Percentiles rank a stretch among this genome's conserved stretches.
phyloP scores from a whole-genome alignment of 37 sponge, comb jelly and placozoan genomes.

The Oscarella lobularis region DNA sequence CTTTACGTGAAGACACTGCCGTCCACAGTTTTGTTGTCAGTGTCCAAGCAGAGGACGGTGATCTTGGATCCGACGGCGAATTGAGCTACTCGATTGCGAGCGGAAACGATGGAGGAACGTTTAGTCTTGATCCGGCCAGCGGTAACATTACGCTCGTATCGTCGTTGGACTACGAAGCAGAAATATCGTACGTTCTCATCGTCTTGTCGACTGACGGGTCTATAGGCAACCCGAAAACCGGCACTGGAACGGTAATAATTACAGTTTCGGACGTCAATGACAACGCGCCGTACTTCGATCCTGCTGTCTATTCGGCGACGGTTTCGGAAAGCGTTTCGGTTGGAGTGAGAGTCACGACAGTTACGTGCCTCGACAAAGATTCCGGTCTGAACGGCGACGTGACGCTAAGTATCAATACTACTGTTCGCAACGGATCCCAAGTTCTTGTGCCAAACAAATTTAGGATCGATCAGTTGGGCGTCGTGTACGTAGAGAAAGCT shows the following conservation, averaged over 20 bases:
- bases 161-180: background rate
- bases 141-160: background rate
- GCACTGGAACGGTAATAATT: background rate
- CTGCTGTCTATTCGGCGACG: background rate
- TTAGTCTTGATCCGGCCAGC: background rate
- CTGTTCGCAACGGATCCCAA: slow-evolving; percentile 18
- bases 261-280: background rate
- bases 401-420: slow-evolving; percentile 14
- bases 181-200: background rate
- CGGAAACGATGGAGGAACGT: background rate
- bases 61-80: background rate
- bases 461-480: background rate
- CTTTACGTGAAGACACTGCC: background rate
- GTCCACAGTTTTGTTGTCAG: background rate
- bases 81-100: background rate
- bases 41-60: background rate
- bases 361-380: slow-evolving; percentile 4
- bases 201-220: background rate
- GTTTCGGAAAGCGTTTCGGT: background rate
- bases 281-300: background rate
- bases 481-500: background rate
- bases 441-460: slow-evolving; percentile 23
- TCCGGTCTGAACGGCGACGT: slow-evolving; percentile 1
- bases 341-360: background rate
- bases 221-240: background rate